Percentiles rank a stretch among this genome's conserved stretches.
Evolutionary conservation across 2,113 vertebrate genomes (phyloP).

Genomic region (Triplophysa siluroides): DNA sequence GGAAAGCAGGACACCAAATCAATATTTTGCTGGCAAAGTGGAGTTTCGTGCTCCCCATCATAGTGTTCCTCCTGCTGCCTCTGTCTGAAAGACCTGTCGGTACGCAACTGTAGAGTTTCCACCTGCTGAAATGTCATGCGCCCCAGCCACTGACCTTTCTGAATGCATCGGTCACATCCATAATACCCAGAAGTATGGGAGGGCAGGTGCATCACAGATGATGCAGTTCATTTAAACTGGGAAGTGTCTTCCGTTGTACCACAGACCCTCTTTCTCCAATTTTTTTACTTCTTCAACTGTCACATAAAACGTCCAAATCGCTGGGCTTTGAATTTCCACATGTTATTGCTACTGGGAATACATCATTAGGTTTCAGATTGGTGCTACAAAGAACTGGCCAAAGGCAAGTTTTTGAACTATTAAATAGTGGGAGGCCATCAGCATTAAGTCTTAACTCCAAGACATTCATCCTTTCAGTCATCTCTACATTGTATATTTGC

Average conservation of each 20-base stretch:
- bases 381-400: neutral
- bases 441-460: neutral
- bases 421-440: neutral
- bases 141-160: neutral
- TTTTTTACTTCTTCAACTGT: neutral
- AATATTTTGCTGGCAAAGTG: neutral
- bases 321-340: neutral
- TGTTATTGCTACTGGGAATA: neutral
- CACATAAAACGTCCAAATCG: neutral
- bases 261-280: neutral
- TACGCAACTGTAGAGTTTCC: neutral
- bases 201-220: neutral
- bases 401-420: neutral
- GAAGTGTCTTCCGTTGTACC: neutral
- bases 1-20: neutral
- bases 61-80: neutral
- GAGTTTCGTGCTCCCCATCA: conserved; percentile 1
- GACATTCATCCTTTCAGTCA: neutral
- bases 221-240: neutral
- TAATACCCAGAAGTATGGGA: neutral
- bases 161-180: neutral
- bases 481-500: neutral
- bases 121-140: neutral
- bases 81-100: neutral
- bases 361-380: neutral